Percentiles rank a stretch among this genome's conserved stretches.
phyloP scores from a whole-genome alignment of 2,797 vertebrate species.

The Artibeus jamaicensis region DNA sequence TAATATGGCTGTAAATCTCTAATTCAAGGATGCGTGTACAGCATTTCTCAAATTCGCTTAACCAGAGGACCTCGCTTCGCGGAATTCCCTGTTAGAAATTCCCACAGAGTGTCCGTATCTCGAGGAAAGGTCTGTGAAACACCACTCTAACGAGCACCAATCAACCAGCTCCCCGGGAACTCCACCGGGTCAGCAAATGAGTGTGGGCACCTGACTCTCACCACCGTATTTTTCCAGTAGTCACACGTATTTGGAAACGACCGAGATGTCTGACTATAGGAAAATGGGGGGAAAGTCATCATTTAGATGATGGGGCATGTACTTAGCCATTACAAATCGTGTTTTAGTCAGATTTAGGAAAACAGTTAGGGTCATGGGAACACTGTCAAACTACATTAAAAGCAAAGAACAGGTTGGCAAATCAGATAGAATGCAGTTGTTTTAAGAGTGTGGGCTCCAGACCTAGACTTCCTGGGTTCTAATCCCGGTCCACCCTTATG shows the following conservation, averaged over 20 bases:
- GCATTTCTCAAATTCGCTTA: neutral
- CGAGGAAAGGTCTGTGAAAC: neutral
- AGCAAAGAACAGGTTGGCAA: neutral
- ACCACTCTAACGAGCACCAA: neutral
- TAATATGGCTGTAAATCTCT: neutral
- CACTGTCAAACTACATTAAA: neutral
- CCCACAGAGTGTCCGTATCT: neutral
- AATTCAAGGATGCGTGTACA: neutral
- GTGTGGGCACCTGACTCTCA: neutral
- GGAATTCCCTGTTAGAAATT: neutral
- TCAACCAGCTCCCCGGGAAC: neutral
- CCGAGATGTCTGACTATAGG: neutral
- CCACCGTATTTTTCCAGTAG: neutral
- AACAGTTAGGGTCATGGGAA: neutral
- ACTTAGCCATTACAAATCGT: neutral
- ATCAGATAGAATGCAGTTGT: neutral
- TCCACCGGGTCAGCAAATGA: neutral
- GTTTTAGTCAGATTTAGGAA: neutral
- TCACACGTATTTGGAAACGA: neutral
- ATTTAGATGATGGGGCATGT: neutral
- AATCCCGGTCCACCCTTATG: neutral
- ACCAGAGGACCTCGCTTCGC: neutral
- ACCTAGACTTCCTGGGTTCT: neutral
- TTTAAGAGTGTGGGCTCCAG: neutral
- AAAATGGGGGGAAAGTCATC: neutral